Percentiles rank a stretch among this genome's conserved stretches.
Conservation (phyloP, 1,140 invertebrate genomes). For the Drosophila ficusphila region DNA sequence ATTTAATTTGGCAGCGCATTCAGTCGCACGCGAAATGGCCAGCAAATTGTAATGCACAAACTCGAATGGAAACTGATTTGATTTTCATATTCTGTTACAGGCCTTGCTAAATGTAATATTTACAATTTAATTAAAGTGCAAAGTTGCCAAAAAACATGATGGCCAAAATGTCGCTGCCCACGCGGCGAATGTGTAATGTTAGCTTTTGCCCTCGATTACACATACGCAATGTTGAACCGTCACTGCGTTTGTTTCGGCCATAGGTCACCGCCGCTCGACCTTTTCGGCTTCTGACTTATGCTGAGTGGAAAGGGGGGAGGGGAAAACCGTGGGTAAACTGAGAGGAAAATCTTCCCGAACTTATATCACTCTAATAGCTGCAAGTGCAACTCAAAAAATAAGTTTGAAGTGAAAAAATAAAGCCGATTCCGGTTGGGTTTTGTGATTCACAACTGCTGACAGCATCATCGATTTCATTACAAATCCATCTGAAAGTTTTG, state of each 20-base stretch:
- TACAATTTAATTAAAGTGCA: slow-evolving; percentile 79
- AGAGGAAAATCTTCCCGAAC: slow-evolving; percentile 4
- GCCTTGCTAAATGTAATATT: slow-evolving; percentile 57
- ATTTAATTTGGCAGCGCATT: slow-evolving; percentile 27
- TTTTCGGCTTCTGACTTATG: slow-evolving; percentile 36
- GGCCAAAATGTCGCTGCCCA: slow-evolving; percentile 7
- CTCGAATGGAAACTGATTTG: slow-evolving; percentile 42
- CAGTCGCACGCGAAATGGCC: slow-evolving; percentile 1
- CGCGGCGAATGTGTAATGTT: slow-evolving; percentile 37
- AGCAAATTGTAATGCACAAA: slow-evolving; percentile 36
- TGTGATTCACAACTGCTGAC: slow-evolving; percentile 2
- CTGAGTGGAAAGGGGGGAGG: neutral
- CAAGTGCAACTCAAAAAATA: slow-evolving; percentile 4
- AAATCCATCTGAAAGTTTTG: neutral
- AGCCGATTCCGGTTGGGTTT: neutral
- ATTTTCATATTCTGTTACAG: slow-evolving; percentile 24
- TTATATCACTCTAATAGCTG: slow-evolving; percentile 4
- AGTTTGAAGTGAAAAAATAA: neutral
- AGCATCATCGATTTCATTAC: slow-evolving; percentile 3
- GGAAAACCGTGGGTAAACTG: neutral
- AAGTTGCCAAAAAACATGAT: slow-evolving; percentile 61
- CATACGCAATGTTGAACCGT: slow-evolving; percentile 12
- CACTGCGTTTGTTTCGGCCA: slow-evolving; percentile 9
- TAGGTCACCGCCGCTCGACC: slow-evolving; percentile 14
- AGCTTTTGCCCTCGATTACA: neutral